Evolutionary conservation across 2,888 invertebrate genomes (phyloP), one percentile per base, ranked within the genome.

Genomic region (Flexamia atlantica): DNA sequence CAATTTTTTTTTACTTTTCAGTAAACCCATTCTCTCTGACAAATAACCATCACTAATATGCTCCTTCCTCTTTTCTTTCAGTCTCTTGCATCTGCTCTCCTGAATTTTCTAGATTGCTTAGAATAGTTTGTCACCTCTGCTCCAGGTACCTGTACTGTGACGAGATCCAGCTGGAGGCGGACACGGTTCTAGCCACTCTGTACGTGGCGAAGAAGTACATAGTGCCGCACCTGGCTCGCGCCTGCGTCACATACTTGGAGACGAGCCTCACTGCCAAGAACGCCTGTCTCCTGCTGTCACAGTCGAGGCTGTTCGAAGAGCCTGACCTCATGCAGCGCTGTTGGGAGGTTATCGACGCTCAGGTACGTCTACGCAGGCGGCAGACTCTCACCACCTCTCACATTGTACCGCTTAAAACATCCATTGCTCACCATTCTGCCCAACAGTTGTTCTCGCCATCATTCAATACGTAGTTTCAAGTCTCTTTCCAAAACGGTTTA

Each of bases 121-220:
- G 5, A 9, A 40, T 12, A 40, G 40, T 40, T 46, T 17, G 36
- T 17, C 17, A 17, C 46, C 7, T 9, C 46, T 17, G 4, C 46
- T 46, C 46, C 91, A 98, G 98, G 91, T 99, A 98, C 91, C 94
- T 99, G 89, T 99, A 99, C 91, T 97, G 97, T 92, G 98, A 99
- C 93, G 98, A 98, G 92, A 97, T 98, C 87, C 96, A 97, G 89
- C 91, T 98, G 88, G 98, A 98, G 92, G 97, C 98, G 74, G 98
- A 98, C 90, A 98, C 97, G 86, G 98, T 99, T 83, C 91, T 99
- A 88, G 96, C 98, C 86, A 98, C 98, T 17, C 92, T 99, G 60
- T 98, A 99, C 90, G 98, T 97, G 85, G 98, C 98, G 84, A 98
- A 99, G 91, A 99, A 99, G 90, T 99, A 99, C 90, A 97, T 98